Percentiles rank a stretch among this genome's conserved stretches.
These are phyloP conservation scores for Gallinago undulata DNA, from an alignment of 2,113 vertebrate genomes.

Conservation along the genomic window DNA sequence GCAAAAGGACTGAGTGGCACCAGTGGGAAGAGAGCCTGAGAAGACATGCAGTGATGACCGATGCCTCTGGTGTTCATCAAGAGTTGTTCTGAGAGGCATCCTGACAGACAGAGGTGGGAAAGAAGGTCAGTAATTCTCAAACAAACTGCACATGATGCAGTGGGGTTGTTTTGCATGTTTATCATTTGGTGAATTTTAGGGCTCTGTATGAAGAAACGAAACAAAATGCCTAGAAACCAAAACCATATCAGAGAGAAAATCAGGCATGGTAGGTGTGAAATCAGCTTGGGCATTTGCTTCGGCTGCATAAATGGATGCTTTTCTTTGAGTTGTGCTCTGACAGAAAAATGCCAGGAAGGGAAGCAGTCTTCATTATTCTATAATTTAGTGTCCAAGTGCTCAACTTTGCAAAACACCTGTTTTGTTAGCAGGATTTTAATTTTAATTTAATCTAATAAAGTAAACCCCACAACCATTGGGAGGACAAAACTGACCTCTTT, in stretches of 20 bases:
- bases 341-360: background rate
- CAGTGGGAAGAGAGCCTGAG: background rate
- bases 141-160: fast-evolving
- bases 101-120: background rate
- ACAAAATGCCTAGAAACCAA: background rate
- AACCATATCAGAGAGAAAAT: background rate
- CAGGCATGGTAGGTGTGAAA: background rate
- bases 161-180: background rate
- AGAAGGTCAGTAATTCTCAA: background rate
- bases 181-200: background rate
- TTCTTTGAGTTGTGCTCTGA: background rate
- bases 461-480: background rate
- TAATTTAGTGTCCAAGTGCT: background rate
- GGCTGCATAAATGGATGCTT: background rate
- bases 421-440: background rate
- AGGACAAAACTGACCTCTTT: background rate
- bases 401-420: background rate
- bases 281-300: background rate
- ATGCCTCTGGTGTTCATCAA: background rate
- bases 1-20: background rate
- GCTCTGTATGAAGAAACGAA: background rate
- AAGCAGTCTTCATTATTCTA: background rate
- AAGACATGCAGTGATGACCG: fast-evolving
- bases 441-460: background rate
- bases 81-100: background rate